A percentile compares a stretch with the other conserved stretches of the same genome.
Evolutionary conservation across 2,113 vertebrate genomes (phyloP).

Genomic region (Pseudopodoces humilis): DNA sequence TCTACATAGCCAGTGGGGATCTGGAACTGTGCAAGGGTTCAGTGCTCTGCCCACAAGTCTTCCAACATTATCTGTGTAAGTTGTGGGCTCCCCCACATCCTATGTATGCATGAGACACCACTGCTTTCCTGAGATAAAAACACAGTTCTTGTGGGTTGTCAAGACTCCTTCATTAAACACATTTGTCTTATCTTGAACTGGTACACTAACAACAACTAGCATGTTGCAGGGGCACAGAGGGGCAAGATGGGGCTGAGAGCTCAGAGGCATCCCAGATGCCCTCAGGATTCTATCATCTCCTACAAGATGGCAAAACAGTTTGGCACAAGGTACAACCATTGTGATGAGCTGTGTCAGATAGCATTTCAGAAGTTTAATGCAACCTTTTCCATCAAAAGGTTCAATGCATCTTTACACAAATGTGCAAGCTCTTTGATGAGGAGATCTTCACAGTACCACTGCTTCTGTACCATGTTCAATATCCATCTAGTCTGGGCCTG

Average conservation of each 20-base stretch:
- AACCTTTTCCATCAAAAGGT: neutral
- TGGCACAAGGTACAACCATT: neutral
- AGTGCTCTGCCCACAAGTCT: neutral
- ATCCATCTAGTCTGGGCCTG: neutral
- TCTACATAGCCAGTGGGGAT: accelerated
- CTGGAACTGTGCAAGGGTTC: neutral
- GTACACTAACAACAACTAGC: neutral
- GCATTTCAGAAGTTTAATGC: neutral
- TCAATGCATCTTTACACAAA: neutral
- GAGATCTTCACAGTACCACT: neutral
- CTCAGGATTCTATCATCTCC: neutral
- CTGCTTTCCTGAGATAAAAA: neutral
- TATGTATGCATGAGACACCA: neutral
- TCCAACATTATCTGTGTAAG: neutral
- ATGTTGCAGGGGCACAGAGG: neutral
- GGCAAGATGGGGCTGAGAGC: neutral
- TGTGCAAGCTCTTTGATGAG: neutral
- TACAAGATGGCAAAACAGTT: neutral
- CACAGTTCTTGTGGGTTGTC: neutral
- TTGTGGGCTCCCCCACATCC: neutral
- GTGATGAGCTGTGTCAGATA: neutral
- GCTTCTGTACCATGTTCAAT: neutral
- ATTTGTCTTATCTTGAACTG: neutral
- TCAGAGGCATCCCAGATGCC: neutral
- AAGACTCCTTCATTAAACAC: neutral